Base-by-base conservation (phyloP, 2,888 invertebrate genomes). In the Macaria notata region DNA sequence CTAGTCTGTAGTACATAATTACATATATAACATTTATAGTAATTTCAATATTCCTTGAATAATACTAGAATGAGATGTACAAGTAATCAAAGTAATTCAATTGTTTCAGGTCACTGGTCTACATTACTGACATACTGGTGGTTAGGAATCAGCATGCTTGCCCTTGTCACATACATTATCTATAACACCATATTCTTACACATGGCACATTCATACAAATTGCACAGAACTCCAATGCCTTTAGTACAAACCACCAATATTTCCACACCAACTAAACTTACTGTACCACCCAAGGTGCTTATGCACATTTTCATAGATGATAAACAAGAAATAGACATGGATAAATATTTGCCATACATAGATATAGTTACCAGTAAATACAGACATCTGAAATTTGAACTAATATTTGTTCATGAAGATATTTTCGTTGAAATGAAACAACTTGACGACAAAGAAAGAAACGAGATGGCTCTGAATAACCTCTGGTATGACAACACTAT, bases 21-120 rank as follows among this genome's bases (percentile, higher is more conserved):
- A 19, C 19, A 19, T 19, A n/a, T n/a, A n/a, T n/a, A n/a, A n/a
- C 19, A 19, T 19, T 19, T 19, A 2, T 19, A 19, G 19, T 19
- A 19, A 19, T 19, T 19, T 2, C 19, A 19, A 19, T 19, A 19
- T 19, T 19, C 19, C 19, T 19, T 2, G 1, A 19, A 19, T 1
- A 19, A 19, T 1, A 19, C 19, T 19, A 19, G 19, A 19, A 19
- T 19, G 19, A 19, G 19, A 19, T 19, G 19, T 19, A 36, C 33
- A 36, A 36, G 4, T 36, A 36, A 4, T 6, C 7, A 36, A 36
- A 6, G 7, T 2, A 4, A 6, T 36, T 36, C 1, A 6, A 41
- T 55, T 55, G 39, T 84, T 86, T 54, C 87, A 91, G 90, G 82
- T 65, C 81, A 88, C 60, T 84, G 86, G 81, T 75, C 84, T n/a